These are phyloP conservation scores for Bradypus variegatus DNA, from an alignment of 2,797 vertebrate genomes.

Conservation along the genomic window DNA sequence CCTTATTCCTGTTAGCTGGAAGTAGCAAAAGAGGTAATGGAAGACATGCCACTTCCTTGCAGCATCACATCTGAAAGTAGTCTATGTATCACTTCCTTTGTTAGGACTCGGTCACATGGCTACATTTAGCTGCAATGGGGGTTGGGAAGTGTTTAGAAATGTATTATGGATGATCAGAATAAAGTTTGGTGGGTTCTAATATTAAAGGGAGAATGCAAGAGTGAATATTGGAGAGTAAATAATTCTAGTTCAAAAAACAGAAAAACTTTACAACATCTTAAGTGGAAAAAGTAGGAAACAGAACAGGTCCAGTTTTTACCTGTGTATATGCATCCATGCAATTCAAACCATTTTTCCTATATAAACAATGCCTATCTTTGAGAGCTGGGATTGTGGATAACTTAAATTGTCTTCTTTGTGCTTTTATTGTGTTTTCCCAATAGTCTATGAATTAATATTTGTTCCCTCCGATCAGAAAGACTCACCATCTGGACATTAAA, in stretches of 20 bases:
- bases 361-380: conserved; percentile 13
- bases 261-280: background rate
- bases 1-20: background rate
- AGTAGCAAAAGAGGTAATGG: background rate
- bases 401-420: conserved; percentile 37
- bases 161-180: background rate
- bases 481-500: background rate
- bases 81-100: background rate
- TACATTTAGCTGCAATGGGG: background rate
- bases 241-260: background rate
- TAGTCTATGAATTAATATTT: conserved; percentile 8
- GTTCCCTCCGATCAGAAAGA: background rate
- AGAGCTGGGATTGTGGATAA: background rate
- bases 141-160: background rate
- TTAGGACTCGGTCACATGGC: background rate
- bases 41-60: background rate
- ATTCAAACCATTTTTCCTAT: background rate
- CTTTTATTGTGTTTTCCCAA: background rate
- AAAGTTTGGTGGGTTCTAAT: background rate
- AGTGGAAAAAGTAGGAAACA: background rate
- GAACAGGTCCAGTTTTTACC: background rate
- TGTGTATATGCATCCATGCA: background rate
- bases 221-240: background rate
- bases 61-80: background rate
- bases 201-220: background rate